These are phyloP conservation scores for Phaethon lepturus DNA, from an alignment of 2,113 vertebrate species.

Conservation along the genomic window DNA sequence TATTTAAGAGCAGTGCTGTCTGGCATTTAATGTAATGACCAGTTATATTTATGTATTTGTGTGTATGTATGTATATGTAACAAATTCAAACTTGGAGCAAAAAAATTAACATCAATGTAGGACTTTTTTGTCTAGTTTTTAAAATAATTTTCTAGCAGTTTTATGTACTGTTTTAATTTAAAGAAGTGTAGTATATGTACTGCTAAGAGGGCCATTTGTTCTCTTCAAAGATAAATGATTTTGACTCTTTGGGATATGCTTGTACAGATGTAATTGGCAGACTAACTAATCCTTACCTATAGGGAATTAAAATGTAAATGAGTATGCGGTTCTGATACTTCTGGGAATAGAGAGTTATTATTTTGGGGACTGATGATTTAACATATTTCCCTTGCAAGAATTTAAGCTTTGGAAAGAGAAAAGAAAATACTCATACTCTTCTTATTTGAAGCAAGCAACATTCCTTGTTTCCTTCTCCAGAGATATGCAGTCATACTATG, in stretches of 20 bases:
- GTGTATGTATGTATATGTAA: neutral
- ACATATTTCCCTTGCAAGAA: neutral
- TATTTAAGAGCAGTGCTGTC: neutral
- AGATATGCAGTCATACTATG: slow-evolving; percentile 97
- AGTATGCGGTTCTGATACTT: neutral
- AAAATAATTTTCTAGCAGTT: neutral
- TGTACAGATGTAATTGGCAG: neutral
- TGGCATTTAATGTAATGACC: neutral
- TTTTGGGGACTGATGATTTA: neutral
- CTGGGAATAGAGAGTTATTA: neutral
- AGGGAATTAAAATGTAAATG: neutral
- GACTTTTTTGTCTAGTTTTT: neutral
- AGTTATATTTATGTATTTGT: neutral
- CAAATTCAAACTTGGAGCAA: neutral
- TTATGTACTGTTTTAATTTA: neutral
- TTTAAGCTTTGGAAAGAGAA: neutral
- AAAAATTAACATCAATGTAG: neutral
- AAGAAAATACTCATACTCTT: neutral
- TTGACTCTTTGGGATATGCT: neutral
- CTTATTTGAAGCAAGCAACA: neutral
- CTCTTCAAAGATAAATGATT: neutral
- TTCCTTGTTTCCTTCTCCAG: slow-evolving; percentile 73
- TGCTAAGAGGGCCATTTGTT: neutral
- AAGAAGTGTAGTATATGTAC: neutral
- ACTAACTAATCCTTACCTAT: neutral